Evolutionary conservation across 2,888 invertebrate species (phyloP).

Genomic region (Trissolcus brochymenae): DNA sequence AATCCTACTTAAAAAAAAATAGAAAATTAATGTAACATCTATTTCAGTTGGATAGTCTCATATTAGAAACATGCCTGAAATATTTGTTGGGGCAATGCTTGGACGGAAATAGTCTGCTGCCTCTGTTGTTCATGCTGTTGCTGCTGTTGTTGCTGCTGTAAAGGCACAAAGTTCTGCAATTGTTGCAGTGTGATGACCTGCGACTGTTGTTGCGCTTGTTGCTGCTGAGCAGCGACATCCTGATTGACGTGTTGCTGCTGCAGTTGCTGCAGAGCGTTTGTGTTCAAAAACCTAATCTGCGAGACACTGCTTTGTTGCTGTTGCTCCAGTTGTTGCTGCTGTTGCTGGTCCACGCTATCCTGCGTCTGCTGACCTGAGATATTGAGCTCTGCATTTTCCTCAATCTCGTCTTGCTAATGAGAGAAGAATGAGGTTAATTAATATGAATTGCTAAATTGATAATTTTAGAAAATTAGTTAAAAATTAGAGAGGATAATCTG

Average conservation of each 20-base stretch:
- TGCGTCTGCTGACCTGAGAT: constrained; percentile 62
- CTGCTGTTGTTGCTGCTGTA: constrained; percentile 70
- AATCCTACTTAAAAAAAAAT: not conserved
- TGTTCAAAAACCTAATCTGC: constrained; percentile 72
- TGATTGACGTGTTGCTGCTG: constrained; percentile 70
- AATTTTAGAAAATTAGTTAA: too few species aligned
- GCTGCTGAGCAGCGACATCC: constrained; percentile 73
- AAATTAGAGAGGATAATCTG: too few species aligned
- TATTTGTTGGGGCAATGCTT: constrained; percentile 78
- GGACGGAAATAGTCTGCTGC: constrained; percentile 76
- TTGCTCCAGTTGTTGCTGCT: constrained; percentile 70
- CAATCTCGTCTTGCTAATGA: constrained; percentile 69
- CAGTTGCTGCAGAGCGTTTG: constrained; percentile 74
- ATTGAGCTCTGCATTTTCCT: constrained; percentile 69
- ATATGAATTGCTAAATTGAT: too few species aligned
- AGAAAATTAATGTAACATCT: not conserved
- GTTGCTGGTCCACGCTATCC: constrained; percentile 63
- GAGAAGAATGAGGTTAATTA: too few species aligned
- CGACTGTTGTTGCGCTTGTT: constrained; percentile 74
- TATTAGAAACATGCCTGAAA: constrained; percentile 73
- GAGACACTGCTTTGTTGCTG: constrained; percentile 64
- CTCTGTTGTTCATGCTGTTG: constrained; percentile 73
- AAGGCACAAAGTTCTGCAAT: constrained; percentile 77
- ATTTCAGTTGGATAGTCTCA: not conserved
- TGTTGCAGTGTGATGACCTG: constrained; percentile 78